Conservation (phyloP, 2,797 vertebrate species). For the Oreonectes daqikongensis region DNA sequence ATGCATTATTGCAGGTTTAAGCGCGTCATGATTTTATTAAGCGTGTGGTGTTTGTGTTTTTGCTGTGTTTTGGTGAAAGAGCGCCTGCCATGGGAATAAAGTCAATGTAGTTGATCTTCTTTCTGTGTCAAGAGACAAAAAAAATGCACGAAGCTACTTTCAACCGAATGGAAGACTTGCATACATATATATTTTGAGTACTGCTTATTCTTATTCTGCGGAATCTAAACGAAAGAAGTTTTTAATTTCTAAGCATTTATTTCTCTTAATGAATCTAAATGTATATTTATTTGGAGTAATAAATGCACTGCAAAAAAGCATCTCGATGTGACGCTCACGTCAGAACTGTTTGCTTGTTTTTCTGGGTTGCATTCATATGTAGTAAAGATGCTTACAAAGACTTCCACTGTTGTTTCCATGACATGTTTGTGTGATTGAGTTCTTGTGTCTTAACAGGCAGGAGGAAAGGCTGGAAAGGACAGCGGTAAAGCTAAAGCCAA, state of each 20-base stretch:
- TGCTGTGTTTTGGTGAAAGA: conserved; percentile 42
- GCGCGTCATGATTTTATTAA: conserved; percentile 8
- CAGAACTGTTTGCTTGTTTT: neutral
- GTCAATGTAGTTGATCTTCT: neutral
- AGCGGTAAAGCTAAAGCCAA: conserved; percentile 86
- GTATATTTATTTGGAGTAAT: too few relatives aligned
- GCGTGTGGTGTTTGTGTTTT: conserved; percentile 20
- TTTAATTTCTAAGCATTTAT: too few relatives aligned
- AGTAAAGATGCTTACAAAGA: neutral
- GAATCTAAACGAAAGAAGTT: too few relatives aligned
- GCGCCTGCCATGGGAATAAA: conserved; percentile 37
- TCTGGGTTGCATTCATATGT: neutral
- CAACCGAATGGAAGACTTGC: too few relatives aligned
- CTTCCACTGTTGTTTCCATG: neutral
- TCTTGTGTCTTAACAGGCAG: conserved; percentile 71
- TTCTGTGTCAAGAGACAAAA: neutral
- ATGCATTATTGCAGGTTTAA: neutral
- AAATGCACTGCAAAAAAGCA: too few relatives aligned
- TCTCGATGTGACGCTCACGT: too few relatives aligned
- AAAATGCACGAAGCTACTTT: too few relatives aligned
- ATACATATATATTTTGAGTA: too few relatives aligned
- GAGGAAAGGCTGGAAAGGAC: conserved; percentile 87
- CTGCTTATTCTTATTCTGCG: too few relatives aligned
- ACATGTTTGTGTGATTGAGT: neutral
- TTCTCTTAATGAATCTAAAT: too few relatives aligned